phyloP scores from a whole-genome alignment of 2,888 invertebrate genomes.

The Rambutsinella grinnellia region DNA sequence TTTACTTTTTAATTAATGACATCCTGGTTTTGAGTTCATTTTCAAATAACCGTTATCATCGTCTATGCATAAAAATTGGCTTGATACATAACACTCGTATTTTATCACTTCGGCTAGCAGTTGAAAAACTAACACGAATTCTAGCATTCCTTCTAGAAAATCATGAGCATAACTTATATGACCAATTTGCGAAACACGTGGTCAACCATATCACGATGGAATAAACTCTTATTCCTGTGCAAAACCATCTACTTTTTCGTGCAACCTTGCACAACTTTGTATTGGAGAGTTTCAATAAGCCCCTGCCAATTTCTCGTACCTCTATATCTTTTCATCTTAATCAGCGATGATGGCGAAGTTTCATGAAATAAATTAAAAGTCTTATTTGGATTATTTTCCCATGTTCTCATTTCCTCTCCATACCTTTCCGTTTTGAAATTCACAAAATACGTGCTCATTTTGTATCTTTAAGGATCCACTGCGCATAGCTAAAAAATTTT shows the following conservation, averaged over 20 bases:
- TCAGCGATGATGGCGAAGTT: too few species aligned
- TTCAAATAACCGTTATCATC: neutral
- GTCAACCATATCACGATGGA: conserved; percentile 40
- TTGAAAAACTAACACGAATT: too few species aligned
- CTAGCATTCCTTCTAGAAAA: too few species aligned
- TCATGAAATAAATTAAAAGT: too few species aligned
- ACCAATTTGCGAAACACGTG: conserved; percentile 44
- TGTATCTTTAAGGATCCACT: neutral
- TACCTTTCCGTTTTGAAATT: too few species aligned
- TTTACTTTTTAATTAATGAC: neutral
- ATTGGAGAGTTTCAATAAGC: too few species aligned
- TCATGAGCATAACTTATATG: conserved; percentile 19
- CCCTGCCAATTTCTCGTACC: too few species aligned
- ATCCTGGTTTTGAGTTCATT: neutral
- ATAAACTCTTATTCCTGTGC: conserved; percentile 16
- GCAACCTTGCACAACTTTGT: too few species aligned
- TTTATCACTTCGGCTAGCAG: neutral
- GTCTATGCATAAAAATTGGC: conserved; percentile 4
- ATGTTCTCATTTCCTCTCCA: too few species aligned
- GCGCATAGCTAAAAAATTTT: neutral
- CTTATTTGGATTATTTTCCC: too few species aligned
- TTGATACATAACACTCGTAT: neutral
- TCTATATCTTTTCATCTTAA: too few species aligned
- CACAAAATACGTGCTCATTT: conserved; percentile 7
- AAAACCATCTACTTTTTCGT: neutral